Conservation (phyloP, 2,113 vertebrate species). For the Chaetops frenatus region DNA sequence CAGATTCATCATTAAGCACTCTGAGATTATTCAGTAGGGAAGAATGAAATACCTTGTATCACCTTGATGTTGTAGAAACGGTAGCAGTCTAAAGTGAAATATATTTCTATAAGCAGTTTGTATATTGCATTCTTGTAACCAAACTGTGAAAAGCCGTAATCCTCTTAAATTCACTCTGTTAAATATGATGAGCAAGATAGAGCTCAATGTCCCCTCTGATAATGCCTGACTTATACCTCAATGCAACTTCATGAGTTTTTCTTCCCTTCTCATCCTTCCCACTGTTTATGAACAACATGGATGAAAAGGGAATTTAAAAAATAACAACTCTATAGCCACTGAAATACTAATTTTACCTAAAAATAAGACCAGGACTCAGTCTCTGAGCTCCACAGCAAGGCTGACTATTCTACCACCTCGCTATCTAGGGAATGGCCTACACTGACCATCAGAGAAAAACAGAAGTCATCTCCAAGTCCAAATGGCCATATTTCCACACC, state of each 20-base stretch:
- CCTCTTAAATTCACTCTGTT: not conserved
- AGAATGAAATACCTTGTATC: not conserved
- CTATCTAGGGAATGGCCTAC: not conserved
- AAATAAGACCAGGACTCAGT: not conserved
- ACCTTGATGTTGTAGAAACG: not conserved
- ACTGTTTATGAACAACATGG: not conserved
- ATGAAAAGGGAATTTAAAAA: not conserved
- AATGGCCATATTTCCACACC: not conserved
- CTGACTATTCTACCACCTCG: not conserved
- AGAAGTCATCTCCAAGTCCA: not conserved
- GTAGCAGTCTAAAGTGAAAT: not conserved
- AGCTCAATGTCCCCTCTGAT: not conserved
- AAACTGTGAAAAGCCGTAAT: not conserved
- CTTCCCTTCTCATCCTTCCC: not conserved
- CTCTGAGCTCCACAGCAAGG: not conserved
- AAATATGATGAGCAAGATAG: not conserved
- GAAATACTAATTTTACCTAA: not conserved
- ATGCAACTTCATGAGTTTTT: not conserved
- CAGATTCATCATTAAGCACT: not conserved
- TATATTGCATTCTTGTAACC: not conserved
- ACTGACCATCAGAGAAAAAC: not conserved
- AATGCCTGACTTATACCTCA: not conserved
- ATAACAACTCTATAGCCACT: not conserved
- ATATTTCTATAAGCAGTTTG: not conserved
- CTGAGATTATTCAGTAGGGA: not conserved